These are phyloP conservation scores for Stictonetta naevosa DNA, from an alignment of 2,113 vertebrate species.

Conservation along the genomic window DNA sequence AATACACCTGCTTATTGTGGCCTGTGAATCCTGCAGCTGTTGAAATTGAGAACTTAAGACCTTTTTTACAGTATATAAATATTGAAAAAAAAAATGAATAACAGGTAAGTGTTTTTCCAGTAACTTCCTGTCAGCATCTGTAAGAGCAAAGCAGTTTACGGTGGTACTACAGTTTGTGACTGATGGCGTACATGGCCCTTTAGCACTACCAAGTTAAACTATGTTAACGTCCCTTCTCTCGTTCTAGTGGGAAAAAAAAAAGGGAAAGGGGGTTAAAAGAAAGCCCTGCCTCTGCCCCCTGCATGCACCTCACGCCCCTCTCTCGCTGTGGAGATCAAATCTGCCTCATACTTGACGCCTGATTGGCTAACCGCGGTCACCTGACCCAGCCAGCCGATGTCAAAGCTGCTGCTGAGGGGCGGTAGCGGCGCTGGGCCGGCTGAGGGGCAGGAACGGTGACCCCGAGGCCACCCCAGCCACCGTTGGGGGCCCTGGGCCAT, in stretches of 20 bases:
- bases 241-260: background rate
- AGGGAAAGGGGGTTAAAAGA: too few relatives aligned
- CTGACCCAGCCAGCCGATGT: background rate
- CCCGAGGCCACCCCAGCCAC: too few relatives aligned
- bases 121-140: background rate
- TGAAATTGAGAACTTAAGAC: background rate
- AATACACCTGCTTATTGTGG: background rate
- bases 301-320: rapidly evolving
- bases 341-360: background rate
- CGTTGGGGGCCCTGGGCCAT: too few relatives aligned
- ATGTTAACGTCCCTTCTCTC: rapidly evolving
- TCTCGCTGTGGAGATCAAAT: background rate
- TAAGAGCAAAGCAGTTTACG: background rate
- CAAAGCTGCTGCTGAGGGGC: rapidly evolving
- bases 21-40: background rate
- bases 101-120: background rate
- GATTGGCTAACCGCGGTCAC: background rate
- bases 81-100: rapidly evolving
- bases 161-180: background rate
- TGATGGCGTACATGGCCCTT: background rate
- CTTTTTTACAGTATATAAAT: background rate
- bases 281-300: rapidly evolving
- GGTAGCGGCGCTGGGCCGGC: background rate
- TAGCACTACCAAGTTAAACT: background rate
- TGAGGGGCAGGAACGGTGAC: too few relatives aligned